These are phyloP conservation scores for Parelbella ahira DNA, from an alignment of 2,888 invertebrate genomes.

Conservation along the genomic window DNA sequence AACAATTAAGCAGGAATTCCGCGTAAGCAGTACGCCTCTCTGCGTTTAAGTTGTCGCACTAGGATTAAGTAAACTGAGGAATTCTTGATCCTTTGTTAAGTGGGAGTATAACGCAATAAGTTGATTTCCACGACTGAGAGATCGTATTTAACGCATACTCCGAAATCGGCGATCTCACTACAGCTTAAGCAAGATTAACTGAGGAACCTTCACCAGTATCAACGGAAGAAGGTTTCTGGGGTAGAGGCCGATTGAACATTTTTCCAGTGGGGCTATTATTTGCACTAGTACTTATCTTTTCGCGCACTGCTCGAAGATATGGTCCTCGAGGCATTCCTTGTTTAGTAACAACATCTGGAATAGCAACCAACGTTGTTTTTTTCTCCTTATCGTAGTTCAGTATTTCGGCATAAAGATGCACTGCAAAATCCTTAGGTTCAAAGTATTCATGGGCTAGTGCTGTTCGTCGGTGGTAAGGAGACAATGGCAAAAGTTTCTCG, in stretches of 20 bases:
- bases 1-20: slow-evolving; percentile 54
- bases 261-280: slow-evolving; percentile 49
- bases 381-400: slow-evolving; percentile 68
- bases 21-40: slow-evolving; percentile 16
- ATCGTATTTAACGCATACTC: slow-evolving; percentile 8
- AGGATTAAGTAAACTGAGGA: slow-evolving; percentile 39
- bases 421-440: slow-evolving; percentile 75
- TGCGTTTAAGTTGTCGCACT: slow-evolving; percentile 33
- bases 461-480: slow-evolving; percentile 67
- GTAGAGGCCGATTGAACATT: slow-evolving; percentile 85
- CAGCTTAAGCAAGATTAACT: slow-evolving; percentile 40
- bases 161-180: slow-evolving; percentile 29
- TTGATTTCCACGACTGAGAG: too few species aligned
- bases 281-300: slow-evolving; percentile 62
- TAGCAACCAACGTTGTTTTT: slow-evolving; percentile 47
- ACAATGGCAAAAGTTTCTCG: slow-evolving; percentile 76
- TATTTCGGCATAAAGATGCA: slow-evolving; percentile 83
- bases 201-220: slow-evolving; percentile 69
- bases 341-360: slow-evolving; percentile 70
- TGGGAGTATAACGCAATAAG: slow-evolving; percentile 20
- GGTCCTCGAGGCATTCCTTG: slow-evolving; percentile 75
- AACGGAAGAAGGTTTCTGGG: slow-evolving; percentile 78
- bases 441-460: slow-evolving; percentile 72
- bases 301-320: slow-evolving; percentile 82
- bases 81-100: slow-evolving; percentile 29